These are phyloP conservation scores for Rhagonycha lutea DNA, from an alignment of 2,888 invertebrate genomes.

Conservation along the genomic window DNA sequence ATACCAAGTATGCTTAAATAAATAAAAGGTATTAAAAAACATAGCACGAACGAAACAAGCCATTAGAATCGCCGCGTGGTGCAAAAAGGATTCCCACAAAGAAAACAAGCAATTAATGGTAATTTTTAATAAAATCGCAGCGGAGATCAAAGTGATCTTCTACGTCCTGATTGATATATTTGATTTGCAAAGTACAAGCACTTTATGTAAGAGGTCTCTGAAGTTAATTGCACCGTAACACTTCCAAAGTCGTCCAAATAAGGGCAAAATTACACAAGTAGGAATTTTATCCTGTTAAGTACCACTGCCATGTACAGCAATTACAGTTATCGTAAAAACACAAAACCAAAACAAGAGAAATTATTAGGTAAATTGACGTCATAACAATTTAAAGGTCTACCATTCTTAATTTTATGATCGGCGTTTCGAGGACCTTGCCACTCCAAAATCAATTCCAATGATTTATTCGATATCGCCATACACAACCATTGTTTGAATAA, in stretches of 20 bases:
- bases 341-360: neutral
- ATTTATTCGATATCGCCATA: conserved; percentile 9
- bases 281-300: neutral
- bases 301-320: neutral
- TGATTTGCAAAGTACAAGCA: neutral
- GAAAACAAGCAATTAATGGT: conserved; percentile 16
- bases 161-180: neutral
- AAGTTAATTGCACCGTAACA: conserved; percentile 3
- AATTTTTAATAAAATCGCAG: conserved; percentile 2
- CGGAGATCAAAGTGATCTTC: neutral
- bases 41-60: conserved; percentile 2
- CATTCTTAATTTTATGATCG: neutral
- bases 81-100: conserved; percentile 5
- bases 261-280: neutral
- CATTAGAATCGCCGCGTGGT: conserved; percentile 17
- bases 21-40: neutral
- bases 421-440: conserved; percentile 15
- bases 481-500: neutral
- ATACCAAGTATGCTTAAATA: too few species aligned
- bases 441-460: conserved; percentile 6
- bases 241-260: conserved; percentile 4
- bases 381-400: conserved; percentile 1
- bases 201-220: neutral
- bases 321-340: neutral
- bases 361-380: neutral